A percentile compares a stretch with the other conserved stretches of the same genome.
Evolutionary conservation across 2,888 invertebrate genomes (phyloP).

Genomic region (Lasius fuliginosus): DNA sequence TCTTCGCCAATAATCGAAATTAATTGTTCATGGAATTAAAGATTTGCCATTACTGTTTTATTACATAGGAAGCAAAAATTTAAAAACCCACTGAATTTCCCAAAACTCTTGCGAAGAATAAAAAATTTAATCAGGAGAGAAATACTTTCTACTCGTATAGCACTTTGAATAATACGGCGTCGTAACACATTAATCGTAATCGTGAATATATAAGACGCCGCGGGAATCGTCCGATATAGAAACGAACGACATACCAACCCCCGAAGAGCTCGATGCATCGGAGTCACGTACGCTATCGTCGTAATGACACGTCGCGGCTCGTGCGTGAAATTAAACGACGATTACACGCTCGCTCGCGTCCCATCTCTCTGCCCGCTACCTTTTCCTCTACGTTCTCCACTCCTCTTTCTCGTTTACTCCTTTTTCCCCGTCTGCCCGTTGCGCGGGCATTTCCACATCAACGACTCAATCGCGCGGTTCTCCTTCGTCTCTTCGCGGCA

Average conservation of each 20-base stretch:
- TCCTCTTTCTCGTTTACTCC: slow-evolving; percentile 41
- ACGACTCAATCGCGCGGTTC: slow-evolving; percentile 71
- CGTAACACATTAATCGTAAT: not conserved
- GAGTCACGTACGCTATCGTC: slow-evolving; percentile 52
- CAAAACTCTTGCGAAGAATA: not conserved
- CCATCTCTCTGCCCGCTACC: slow-evolving; percentile 52
- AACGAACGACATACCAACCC: slow-evolving; percentile 43
- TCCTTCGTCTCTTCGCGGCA: slow-evolving; percentile 29
- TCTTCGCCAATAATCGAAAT: not conserved
- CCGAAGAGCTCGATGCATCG: slow-evolving; percentile 46
- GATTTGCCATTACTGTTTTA: not conserved
- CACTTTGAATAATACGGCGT: not conserved
- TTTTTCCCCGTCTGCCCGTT: slow-evolving; percentile 36
- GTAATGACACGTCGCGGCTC: slow-evolving; percentile 67
- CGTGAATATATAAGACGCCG: not conserved
- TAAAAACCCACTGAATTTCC: not conserved
- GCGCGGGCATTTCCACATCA: slow-evolving; percentile 62
- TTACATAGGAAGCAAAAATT: not conserved
- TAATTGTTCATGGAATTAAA: not conserved
- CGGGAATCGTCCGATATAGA: slow-evolving; percentile 1
- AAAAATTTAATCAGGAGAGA: not conserved
- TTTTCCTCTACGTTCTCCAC: slow-evolving; percentile 11
- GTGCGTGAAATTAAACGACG: slow-evolving; percentile 71
- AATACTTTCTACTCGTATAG: not conserved
- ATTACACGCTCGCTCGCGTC: slow-evolving; percentile 59